Conservation (phyloP, 2,113 vertebrate species). For the Sapayoa aenigma region DNA sequence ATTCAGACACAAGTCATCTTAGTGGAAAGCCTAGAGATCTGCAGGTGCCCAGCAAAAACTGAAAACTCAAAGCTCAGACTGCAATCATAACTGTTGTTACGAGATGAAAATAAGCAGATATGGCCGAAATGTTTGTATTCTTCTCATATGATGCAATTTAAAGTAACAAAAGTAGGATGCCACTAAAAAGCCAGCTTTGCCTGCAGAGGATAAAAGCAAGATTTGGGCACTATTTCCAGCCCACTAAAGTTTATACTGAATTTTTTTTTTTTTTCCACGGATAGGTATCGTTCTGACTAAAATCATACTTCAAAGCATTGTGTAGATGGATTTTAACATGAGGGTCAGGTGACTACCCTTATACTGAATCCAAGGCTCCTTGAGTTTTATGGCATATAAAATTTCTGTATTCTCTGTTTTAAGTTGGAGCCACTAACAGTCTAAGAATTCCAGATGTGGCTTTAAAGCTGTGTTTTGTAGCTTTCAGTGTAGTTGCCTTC, state of each 20-base stretch:
- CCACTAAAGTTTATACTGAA: neutral
- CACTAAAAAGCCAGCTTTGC: neutral
- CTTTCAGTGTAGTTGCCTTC: neutral
- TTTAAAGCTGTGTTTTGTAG: conserved; percentile 30
- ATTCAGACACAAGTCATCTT: neutral
- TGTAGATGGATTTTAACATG: neutral
- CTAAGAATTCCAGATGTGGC: conserved; percentile 56
- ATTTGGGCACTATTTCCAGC: neutral
- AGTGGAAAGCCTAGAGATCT: neutral
- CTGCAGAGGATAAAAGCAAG: neutral
- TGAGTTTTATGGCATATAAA: conserved; percentile 41
- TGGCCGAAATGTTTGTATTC: neutral
- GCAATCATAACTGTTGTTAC: neutral
- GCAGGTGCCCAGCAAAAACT: neutral
- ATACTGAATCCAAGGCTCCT: conserved; percentile 19
- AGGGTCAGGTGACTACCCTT: neutral
- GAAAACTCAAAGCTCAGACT: neutral
- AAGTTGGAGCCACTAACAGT: conserved; percentile 22
- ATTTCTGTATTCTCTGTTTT: neutral
- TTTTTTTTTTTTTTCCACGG: neutral
- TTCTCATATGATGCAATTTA: neutral
- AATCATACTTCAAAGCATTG: conserved; percentile 14
- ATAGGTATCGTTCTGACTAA: neutral
- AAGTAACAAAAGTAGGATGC: neutral
- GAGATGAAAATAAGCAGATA: neutral